Percentiles rank a stretch among this genome's conserved stretches.
Evolutionary conservation across 2,113 vertebrate genomes (phyloP).

Genomic region (Microtus richardsoni): DNA sequence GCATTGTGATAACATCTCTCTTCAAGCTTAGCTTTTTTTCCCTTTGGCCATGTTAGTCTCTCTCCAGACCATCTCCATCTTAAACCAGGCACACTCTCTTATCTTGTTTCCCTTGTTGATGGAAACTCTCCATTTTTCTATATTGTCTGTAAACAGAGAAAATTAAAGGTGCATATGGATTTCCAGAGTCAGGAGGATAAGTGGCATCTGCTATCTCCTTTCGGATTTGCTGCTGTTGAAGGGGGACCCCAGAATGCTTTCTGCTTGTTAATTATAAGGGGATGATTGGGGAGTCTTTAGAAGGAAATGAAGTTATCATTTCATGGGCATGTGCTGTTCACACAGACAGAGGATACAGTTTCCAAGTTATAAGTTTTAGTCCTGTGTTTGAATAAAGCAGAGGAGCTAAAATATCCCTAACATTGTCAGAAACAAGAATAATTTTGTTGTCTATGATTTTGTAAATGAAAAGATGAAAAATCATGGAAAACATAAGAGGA

Average conservation of each 20-base stretch:
- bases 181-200: slow-evolving; percentile 53
- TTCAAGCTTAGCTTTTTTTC: background rate
- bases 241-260: slow-evolving; percentile 21
- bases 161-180: slow-evolving; percentile 46
- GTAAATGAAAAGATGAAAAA: background rate
- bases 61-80: background rate
- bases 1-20: background rate
- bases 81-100: background rate
- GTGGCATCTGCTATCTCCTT: slow-evolving; percentile 50
- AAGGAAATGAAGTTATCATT: slow-evolving; percentile 50
- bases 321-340: background rate
- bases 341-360: background rate
- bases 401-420: background rate
- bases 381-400: background rate
- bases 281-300: background rate
- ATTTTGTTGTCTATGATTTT: background rate
- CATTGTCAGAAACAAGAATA: slow-evolving; percentile 21
- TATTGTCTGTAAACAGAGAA: slow-evolving; percentile 51
- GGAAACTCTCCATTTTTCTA: slow-evolving; percentile 38
- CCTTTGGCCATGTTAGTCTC: background rate
- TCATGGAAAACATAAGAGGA: background rate
- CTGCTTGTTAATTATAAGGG: slow-evolving; percentile 37
- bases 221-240: background rate
- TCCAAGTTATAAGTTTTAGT: slow-evolving; percentile 1
- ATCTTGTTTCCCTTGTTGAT: slow-evolving; percentile 16